phyloP scores from a whole-genome alignment of 2,888 invertebrate genomes.

The Sesamia inferens region DNA sequence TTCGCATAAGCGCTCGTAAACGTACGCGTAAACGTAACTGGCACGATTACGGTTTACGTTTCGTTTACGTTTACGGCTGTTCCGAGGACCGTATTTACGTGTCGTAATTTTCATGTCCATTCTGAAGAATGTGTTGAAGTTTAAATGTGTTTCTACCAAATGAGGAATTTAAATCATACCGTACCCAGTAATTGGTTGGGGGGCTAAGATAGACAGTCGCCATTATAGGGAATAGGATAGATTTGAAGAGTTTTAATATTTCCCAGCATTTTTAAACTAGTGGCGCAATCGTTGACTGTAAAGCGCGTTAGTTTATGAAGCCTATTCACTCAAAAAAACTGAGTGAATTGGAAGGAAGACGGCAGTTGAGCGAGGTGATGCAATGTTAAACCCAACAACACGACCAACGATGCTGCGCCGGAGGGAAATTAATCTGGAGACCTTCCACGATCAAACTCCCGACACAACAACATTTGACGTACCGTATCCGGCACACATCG shows the following conservation, averaged over 20 bases:
- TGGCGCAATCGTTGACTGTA: no score
- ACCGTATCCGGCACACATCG: no score
- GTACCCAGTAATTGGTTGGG: neutral
- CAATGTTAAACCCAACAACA: no score
- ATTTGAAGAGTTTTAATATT: neutral
- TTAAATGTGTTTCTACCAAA: slow-evolving; percentile 26
- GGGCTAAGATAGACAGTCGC: neutral
- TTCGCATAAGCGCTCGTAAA: slow-evolving; percentile 70
- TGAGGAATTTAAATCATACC: slow-evolving; percentile 19
- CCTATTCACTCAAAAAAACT: no score
- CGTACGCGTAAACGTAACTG: slow-evolving; percentile 68
- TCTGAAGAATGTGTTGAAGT: slow-evolving; percentile 47
- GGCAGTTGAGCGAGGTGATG: no score
- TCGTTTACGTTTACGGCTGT: slow-evolving; percentile 72
- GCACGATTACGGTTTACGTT: slow-evolving; percentile 71
- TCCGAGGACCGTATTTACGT: slow-evolving; percentile 68
- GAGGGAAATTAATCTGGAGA: no score
- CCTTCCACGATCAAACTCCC: no score
- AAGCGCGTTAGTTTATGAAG: no score
- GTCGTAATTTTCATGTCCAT: slow-evolving; percentile 61
- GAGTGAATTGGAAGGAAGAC: no score
- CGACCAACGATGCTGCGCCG: no score
- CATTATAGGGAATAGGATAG: neutral
- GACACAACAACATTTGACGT: no score
- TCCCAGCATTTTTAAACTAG: neutral